phyloP scores from a whole-genome alignment of 2,113 vertebrate species.

The Clinocottus analis region DNA sequence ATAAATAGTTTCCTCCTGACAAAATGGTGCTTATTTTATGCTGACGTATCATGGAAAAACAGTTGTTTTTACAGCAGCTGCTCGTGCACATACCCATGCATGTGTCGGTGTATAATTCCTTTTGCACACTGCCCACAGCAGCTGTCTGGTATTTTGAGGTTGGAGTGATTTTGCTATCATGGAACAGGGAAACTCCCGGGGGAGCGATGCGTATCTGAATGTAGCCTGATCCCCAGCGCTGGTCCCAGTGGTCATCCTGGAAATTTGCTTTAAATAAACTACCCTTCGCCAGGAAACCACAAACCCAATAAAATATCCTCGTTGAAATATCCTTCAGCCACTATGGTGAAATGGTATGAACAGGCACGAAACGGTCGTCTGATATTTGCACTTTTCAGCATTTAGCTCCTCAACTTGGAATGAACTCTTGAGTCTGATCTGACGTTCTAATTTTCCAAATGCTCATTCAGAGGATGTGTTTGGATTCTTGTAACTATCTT shows the following conservation, averaged over 20 bases:
- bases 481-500: background rate
- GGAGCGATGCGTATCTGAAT: slow-evolving; percentile 54
- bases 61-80: slow-evolving; percentile 54
- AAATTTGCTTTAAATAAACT: slow-evolving; percentile 64
- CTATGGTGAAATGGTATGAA: slow-evolving; percentile 11
- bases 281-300: slow-evolving; percentile 48
- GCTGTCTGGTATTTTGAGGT: slow-evolving; percentile 78
- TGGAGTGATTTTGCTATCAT: slow-evolving; percentile 71
- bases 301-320: slow-evolving; percentile 31
- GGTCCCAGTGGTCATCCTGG: slow-evolving; percentile 50
- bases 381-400: slow-evolving; percentile 44
- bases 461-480: slow-evolving; percentile 12
- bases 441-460: slow-evolving; percentile 50
- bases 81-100: slow-evolving; percentile 15
- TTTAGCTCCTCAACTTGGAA: slow-evolving; percentile 22
- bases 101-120: slow-evolving; percentile 33
- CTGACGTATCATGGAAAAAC: slow-evolving; percentile 49
- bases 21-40: slow-evolving; percentile 39
- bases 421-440: slow-evolving; percentile 40
- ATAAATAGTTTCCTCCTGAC: slow-evolving; percentile 57
- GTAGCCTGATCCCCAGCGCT: slow-evolving; percentile 38
- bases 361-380: slow-evolving; percentile 30
- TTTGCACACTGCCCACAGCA: slow-evolving; percentile 61
- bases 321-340: slow-evolving; percentile 16
- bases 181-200: slow-evolving; percentile 74